These are phyloP conservation scores for Callocephalon fimbriatum DNA, from an alignment of 2,113 vertebrate species.

Conservation along the genomic window DNA sequence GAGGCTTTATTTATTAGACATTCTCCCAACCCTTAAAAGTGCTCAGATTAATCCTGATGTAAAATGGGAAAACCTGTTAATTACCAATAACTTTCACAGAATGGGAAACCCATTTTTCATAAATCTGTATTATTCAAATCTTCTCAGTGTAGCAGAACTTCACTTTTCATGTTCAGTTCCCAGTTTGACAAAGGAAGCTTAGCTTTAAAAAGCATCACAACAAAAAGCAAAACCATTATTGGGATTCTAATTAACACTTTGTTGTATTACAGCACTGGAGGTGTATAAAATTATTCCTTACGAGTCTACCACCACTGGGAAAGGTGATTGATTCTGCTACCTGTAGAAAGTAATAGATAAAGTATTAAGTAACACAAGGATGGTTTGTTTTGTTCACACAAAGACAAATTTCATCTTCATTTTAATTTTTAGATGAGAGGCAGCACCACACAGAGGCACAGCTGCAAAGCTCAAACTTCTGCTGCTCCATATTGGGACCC, in stretches of 20 bases:
- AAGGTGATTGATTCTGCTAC: conserved; percentile 49
- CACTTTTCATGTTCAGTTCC: background rate
- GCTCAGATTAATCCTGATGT: background rate
- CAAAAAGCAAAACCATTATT: background rate
- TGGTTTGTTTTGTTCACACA: background rate
- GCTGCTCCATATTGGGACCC: conserved; percentile 55
- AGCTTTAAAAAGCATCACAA: background rate
- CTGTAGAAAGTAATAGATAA: conserved; percentile 31
- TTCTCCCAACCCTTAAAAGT: background rate
- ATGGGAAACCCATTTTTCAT: background rate
- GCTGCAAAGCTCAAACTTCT: conserved; percentile 60
- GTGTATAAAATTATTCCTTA: conserved; percentile 13
- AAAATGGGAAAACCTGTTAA: background rate
- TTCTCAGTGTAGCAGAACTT: background rate
- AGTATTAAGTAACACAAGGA: background rate
- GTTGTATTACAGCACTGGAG: background rate
- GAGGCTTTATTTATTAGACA: background rate
- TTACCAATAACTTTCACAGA: background rate
- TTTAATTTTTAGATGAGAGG: conserved; percentile 60
- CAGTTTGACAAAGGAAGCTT: background rate
- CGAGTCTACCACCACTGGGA: background rate
- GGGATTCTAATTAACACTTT: conserved; percentile 3
- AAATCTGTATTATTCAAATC: background rate
- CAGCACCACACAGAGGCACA: conserved; percentile 63
- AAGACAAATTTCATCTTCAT: conserved; percentile 54